Evolutionary conservation across 2,113 vertebrate species (phyloP).

Genomic region (Orientallactaga bullata): DNA sequence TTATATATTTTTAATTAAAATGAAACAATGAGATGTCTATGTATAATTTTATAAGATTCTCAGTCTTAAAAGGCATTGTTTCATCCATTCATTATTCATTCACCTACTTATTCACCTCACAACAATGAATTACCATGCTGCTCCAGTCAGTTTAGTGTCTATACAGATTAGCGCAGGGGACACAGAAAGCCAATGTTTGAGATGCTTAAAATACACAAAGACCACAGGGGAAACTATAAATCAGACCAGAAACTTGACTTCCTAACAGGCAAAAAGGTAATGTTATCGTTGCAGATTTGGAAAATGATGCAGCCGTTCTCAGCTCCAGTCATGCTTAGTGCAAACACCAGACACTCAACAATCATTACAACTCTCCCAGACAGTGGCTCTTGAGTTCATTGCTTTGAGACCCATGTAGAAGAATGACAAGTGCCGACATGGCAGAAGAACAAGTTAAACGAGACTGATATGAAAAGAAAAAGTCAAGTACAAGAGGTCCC

Average conservation of each 20-base stretch:
- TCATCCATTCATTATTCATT: not conserved
- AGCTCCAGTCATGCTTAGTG: no score
- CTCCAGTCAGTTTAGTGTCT: not conserved
- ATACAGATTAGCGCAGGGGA: not conserved
- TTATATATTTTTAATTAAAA: not conserved
- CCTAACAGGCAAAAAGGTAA: constrained; percentile 15
- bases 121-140: not conserved
- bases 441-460: no score
- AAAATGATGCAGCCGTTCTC: no score
- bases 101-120: not conserved
- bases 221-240: not conserved
- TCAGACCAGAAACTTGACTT: not conserved
- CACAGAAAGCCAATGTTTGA: not conserved
- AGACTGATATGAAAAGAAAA: no score
- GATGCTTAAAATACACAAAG: not conserved
- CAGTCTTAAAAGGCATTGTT: not conserved
- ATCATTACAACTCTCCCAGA: no score
- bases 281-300: no score
- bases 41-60: not conserved
- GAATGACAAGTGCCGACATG: no score
- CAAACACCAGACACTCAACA: no score
- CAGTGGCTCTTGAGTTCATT: no score
- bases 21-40: not conserved
- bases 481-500: no score
- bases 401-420: no score